phyloP scores from a whole-genome alignment of 2,888 invertebrate species.

The Drosophila phalerata region DNA sequence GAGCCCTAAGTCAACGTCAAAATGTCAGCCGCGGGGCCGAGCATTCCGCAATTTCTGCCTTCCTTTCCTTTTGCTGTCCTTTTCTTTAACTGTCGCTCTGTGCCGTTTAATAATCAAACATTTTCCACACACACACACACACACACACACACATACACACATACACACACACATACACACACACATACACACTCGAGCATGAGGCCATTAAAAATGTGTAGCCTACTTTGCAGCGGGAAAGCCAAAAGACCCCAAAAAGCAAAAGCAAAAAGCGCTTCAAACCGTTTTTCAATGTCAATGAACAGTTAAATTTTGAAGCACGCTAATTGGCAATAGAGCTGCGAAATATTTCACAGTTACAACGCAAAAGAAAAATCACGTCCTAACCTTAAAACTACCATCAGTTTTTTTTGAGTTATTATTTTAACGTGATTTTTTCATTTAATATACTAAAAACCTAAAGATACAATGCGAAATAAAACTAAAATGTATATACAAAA shows the following conservation, averaged over 20 bases:
- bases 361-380: slow-evolving; percentile 23
- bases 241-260: slow-evolving; percentile 5
- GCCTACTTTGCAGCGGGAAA: slow-evolving; percentile 21
- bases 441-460: not conserved
- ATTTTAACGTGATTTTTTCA: not conserved
- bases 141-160: slow-evolving; percentile 17
- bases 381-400: slow-evolving; percentile 1
- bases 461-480: not conserved
- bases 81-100: slow-evolving; percentile 30
- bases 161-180: slow-evolving; percentile 16
- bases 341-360: slow-evolving; percentile 36
- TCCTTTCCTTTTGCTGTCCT: slow-evolving; percentile 2
- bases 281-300: slow-evolving; percentile 63
- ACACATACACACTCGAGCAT: slow-evolving; percentile 7
- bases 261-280: slow-evolving; percentile 16
- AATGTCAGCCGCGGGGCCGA: slow-evolving; percentile 54
- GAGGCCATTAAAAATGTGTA: slow-evolving; percentile 28
- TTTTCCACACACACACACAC: slow-evolving; percentile 28
- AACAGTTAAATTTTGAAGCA: slow-evolving; percentile 42
- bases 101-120: slow-evolving; percentile 58
- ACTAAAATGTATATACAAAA: not conserved
- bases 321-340: slow-evolving; percentile 59
- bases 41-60: slow-evolving; percentile 17
- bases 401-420: slow-evolving; percentile 18
- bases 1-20: slow-evolving; percentile 57